These are phyloP conservation scores for Mesoclemmys tuberculata DNA, from an alignment of 2,113 vertebrate species.

Conservation along the genomic window DNA sequence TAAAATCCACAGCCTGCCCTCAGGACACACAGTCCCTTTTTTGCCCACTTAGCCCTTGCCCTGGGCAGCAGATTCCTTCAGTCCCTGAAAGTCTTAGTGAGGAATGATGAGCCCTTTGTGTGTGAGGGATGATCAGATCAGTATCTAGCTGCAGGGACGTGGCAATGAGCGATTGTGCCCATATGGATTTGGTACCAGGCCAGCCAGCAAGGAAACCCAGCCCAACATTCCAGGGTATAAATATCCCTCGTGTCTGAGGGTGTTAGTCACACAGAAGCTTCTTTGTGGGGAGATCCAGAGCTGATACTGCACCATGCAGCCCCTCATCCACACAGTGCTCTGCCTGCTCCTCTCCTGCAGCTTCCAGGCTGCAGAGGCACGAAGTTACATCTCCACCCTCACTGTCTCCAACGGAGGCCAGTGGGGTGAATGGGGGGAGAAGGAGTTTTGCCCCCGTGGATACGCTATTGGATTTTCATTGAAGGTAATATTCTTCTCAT, in stretches of 20 bases:
- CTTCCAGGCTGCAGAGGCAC: background rate
- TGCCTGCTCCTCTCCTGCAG: background rate
- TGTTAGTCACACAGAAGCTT: no score
- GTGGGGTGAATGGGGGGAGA: background rate
- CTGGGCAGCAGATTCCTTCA: background rate
- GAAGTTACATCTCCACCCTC: background rate
- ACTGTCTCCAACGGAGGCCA: background rate
- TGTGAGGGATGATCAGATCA: no score
- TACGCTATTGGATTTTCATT: background rate
- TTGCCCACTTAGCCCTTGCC: background rate
- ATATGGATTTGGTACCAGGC: no score
- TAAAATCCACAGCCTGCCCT: background rate
- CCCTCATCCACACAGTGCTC: no score
- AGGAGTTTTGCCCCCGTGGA: background rate
- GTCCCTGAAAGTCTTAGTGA: background rate
- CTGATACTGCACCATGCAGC: no score
- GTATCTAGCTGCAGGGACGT: no score
- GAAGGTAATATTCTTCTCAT: background rate
- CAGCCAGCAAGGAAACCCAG: no score
- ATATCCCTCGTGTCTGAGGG: no score
- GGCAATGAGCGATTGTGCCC: no score
- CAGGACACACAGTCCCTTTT: background rate
- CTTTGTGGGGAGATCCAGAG: no score
- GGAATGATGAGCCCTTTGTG: no score
- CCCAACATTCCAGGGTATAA: no score